Conservation (phyloP, 2,888 invertebrate genomes). For the Philonicus albiceps region DNA sequence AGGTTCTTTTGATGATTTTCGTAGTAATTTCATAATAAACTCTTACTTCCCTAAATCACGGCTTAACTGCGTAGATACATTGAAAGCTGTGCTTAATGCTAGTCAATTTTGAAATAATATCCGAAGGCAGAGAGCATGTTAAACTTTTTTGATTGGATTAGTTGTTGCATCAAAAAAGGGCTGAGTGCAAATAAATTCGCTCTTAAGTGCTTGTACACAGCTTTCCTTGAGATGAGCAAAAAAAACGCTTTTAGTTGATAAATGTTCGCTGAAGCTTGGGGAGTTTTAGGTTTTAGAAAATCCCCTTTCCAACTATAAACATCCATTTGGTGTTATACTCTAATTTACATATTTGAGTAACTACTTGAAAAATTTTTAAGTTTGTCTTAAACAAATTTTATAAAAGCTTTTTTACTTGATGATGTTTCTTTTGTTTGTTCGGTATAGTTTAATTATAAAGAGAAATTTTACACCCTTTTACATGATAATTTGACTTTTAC, state of each 20-base stretch:
- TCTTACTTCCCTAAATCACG: not conserved
- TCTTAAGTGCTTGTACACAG: not conserved
- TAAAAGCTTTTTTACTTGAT: too few species aligned
- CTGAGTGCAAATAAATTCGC: not conserved
- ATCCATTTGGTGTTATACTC: not conserved
- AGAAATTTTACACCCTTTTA: too few species aligned
- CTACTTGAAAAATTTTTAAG: not conserved
- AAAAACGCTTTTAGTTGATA: not conserved
- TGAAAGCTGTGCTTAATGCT: not conserved
- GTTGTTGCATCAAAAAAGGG: not conserved
- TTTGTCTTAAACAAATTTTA: too few species aligned
- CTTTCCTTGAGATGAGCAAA: not conserved
- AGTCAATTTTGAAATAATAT: not conserved
- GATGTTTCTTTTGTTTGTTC: too few species aligned
- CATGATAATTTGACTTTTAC: too few species aligned
- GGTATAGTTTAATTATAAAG: too few species aligned
- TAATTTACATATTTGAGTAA: too few species aligned
- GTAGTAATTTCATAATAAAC: not conserved
- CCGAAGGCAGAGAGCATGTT: not conserved
- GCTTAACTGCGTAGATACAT: not conserved
- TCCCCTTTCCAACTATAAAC: not conserved
- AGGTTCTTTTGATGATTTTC: not conserved
- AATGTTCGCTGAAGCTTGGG: not conserved
- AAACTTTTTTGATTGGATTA: not conserved
- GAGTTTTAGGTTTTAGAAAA: not conserved